A percentile compares a stretch with the other conserved stretches of the same genome.
phyloP scores from a whole-genome alignment of 2,797 vertebrate species.

The Todus mexicanus region DNA sequence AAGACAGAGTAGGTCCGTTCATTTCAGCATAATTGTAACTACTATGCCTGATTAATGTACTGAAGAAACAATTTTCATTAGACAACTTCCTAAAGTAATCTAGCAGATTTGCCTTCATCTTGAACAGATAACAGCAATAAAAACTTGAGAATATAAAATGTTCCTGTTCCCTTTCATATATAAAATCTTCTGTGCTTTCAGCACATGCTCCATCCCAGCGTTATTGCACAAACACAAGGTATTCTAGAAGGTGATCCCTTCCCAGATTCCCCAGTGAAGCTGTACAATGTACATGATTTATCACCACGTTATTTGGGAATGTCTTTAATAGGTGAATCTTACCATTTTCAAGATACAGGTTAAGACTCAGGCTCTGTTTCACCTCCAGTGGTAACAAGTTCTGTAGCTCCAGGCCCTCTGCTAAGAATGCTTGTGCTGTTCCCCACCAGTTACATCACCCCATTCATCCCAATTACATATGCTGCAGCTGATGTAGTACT shows the following conservation, averaged over 20 bases:
- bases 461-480: slow-evolving; percentile 43
- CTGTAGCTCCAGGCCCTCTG: slow-evolving; percentile 37
- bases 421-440: slow-evolving; percentile 50
- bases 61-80: neutral
- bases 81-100: neutral
- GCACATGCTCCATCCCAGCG: accelerated
- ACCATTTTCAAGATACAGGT: slow-evolving; percentile 22
- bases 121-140: neutral
- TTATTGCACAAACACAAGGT: neutral
- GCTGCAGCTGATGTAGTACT: slow-evolving; percentile 44
- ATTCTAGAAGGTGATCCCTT: neutral
- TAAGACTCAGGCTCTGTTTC: slow-evolving; percentile 38
- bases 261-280: neutral
- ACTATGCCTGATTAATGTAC: neutral
- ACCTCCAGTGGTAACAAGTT: slow-evolving; percentile 51
- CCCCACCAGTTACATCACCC: slow-evolving; percentile 42
- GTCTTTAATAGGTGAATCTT: slow-evolving; percentile 26
- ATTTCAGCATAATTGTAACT: neutral
- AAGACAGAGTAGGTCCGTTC: neutral
- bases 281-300: neutral
- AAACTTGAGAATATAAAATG: neutral
- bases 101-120: neutral
- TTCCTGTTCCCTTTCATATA: neutral
- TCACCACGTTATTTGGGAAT: slow-evolving; percentile 1
- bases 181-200: neutral